Conservation (phyloP, 2,113 vertebrate species). For the Chitala chitala region DNA sequence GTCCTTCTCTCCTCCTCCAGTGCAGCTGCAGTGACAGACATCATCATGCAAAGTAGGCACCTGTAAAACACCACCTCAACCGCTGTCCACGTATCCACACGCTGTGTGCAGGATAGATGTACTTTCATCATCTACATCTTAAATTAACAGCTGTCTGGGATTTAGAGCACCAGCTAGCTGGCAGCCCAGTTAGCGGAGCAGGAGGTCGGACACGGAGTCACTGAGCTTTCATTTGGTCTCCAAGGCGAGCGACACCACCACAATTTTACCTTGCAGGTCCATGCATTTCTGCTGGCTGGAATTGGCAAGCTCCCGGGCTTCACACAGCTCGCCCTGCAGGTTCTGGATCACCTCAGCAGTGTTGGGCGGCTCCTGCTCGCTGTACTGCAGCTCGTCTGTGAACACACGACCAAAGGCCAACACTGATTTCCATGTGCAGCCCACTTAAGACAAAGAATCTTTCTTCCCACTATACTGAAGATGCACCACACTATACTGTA, state of each 20-base stretch:
- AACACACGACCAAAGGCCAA: constrained; percentile 18
- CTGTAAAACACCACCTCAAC: not conserved
- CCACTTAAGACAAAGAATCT: too few species aligned
- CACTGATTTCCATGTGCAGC: not conserved
- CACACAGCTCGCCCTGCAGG: constrained; percentile 80
- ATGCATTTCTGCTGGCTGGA: constrained; percentile 82
- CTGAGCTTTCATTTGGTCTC: too few species aligned
- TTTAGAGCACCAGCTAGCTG: too few species aligned
- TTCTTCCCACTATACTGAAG: not conserved
- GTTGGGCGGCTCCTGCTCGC: constrained; percentile 76
- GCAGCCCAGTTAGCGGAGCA: too few species aligned
- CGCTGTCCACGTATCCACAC: not conserved
- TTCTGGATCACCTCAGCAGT: constrained; percentile 83
- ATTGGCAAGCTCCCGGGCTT: constrained; percentile 82
- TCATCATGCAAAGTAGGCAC: not conserved
- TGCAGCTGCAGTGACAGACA: constrained; percentile 58
- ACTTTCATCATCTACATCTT: too few species aligned
- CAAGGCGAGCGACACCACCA: not conserved
- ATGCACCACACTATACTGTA: too few species aligned
- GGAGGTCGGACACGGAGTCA: too few species aligned
- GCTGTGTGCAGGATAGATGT: not conserved
- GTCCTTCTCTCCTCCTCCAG: constrained; percentile 83
- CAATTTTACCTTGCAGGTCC: constrained; percentile 86
- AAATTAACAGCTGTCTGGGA: too few species aligned
- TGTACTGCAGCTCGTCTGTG: constrained; percentile 79